Evolutionary conservation across 2,113 vertebrate genomes (phyloP), one percentile per base, ranked within the genome.

Genomic region (Sapajus apella): DNA sequence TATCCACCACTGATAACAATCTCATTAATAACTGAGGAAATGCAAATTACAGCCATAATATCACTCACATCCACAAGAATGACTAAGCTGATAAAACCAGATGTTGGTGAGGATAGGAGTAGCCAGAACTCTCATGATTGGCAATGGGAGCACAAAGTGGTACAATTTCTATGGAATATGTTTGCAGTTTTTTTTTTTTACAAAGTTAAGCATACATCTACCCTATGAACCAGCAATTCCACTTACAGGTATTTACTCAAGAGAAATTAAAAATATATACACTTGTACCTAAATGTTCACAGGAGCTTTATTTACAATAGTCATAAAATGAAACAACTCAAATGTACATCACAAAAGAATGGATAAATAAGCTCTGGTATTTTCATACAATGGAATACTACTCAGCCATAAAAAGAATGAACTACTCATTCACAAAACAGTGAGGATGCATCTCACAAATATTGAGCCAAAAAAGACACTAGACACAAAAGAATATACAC

Each of bases 361-460:
- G 17, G 25, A 76, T 92, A 92, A 93, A 96, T n/a, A 91, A 80
- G 85, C 2, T 83, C 20, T 56, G n/a, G 45, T 66, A 61, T 83
- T 79, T 91, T 87, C 58, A 84, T 73, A 86, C 12, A 94, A n/a
- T 13, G n/a, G 52, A 77, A 50, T 52, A 68, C 17, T 90, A 55
- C 43, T 79, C 20, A 73, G 52, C 68, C 56, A 18, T 77, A 93
- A 91, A 88, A 95, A 77, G 58, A 95, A 91, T 88, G 40, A 86
- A 85, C 73, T 80, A 72, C 45, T 92, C 80, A 90, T 84, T 91
- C 13, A 61, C 50, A 95, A 94, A 94, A 50, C 10, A 93, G 64
- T 50, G 20, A 93, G 7, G n/a, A 89, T 79, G 73, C 91, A 94
- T 45, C 55, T 43, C n/a, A 75, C 83, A 81, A 27, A 95, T 25